phyloP scores from a whole-genome alignment of 2,113 vertebrate species.

The Chamaetylas fuelleborni region DNA sequence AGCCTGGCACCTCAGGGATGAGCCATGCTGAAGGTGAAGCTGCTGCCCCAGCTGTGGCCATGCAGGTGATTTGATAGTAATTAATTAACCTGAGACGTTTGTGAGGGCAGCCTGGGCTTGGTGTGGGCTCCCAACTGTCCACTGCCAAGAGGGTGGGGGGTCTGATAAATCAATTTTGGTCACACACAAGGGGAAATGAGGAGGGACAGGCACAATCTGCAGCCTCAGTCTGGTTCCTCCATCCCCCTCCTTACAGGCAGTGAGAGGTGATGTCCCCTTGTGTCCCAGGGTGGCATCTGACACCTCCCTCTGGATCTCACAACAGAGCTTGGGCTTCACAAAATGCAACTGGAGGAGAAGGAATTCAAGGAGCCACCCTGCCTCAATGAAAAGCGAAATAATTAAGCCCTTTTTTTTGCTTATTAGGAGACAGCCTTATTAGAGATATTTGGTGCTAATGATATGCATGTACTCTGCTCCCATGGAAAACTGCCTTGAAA shows the following conservation, averaged over 20 bases:
- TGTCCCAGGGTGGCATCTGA: rapidly evolving
- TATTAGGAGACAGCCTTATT: constrained; percentile 61
- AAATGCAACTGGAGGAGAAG: not conserved
- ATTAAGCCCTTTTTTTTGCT: constrained; percentile 57
- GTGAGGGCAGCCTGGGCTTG: not conserved
- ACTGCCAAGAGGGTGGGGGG: not conserved
- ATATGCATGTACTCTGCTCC: constrained; percentile 12
- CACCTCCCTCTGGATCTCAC: not conserved
- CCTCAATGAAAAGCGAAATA: constrained; percentile 26
- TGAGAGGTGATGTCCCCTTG: rapidly evolving
- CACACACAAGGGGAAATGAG: rapidly evolving
- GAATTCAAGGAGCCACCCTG: not conserved
- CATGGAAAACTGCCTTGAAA: constrained; percentile 49
- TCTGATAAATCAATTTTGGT: not conserved
- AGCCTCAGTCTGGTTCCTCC: not conserved
- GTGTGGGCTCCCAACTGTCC: not conserved
- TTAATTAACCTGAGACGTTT: constrained; percentile 52
- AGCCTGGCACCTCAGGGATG: rapidly evolving
- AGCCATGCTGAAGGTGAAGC: not conserved
- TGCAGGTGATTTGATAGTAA: not conserved
- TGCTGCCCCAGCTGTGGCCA: not conserved
- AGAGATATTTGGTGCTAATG: constrained; percentile 59
- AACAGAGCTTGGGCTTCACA: rapidly evolving
- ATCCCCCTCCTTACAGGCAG: not conserved
- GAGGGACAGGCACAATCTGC: not conserved